These are phyloP conservation scores for Capromys pilorides DNA, from an alignment of 2,797 vertebrate genomes.

Conservation along the genomic window DNA sequence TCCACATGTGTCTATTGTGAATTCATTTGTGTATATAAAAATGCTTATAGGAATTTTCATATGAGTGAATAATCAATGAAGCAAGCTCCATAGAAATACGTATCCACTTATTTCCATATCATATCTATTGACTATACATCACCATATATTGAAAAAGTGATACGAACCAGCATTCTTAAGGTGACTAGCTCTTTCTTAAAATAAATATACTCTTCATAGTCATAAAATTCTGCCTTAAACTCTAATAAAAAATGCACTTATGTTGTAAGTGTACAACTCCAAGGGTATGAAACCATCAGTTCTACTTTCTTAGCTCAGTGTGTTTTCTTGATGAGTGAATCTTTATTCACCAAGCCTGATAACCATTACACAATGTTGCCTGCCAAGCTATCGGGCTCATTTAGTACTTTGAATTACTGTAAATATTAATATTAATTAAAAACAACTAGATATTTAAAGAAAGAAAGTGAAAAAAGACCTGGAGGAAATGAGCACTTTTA, in stretches of 20 bases:
- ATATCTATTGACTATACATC: slow-evolving; percentile 25
- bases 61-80: slow-evolving; percentile 19
- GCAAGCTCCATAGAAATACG: background rate
- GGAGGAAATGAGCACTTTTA: background rate
- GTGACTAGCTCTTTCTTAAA: background rate
- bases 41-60: slow-evolving; percentile 27
- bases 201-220: background rate
- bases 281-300: background rate
- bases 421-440: slow-evolving; percentile 12
- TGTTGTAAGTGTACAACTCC: background rate
- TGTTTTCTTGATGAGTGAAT: background rate
- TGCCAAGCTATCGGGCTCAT: background rate
- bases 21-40: slow-evolving; percentile 57
- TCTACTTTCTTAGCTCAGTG: background rate
- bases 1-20: background rate
- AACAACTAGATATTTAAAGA: slow-evolving; percentile 39
- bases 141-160: slow-evolving; percentile 3
- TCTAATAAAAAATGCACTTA: background rate
- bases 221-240: background rate
- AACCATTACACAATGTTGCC: background rate
- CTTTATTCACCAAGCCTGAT: background rate
- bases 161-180: background rate
- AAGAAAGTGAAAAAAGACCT: background rate
- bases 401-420: slow-evolving; percentile 27
- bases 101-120: background rate